phyloP scores from a whole-genome alignment of 2,113 vertebrate genomes.

The Camarhynchus parvulus region DNA sequence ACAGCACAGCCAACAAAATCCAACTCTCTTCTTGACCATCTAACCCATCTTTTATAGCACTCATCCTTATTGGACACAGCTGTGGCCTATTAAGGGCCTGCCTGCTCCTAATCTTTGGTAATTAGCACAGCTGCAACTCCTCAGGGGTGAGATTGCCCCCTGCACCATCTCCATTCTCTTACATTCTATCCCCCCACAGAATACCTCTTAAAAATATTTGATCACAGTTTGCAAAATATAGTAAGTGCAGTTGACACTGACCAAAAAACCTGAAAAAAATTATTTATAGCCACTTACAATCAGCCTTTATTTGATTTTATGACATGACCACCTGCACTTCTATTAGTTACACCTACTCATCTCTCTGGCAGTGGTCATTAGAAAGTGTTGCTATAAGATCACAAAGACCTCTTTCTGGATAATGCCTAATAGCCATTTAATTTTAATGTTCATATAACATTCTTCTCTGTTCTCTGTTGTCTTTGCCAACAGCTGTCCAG shows the following conservation, averaged over 20 bases:
- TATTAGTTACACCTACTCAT: neutral
- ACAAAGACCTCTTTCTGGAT: neutral
- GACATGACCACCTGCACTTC: neutral
- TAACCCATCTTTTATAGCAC: too few relatives aligned
- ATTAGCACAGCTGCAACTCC: neutral
- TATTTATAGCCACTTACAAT: neutral
- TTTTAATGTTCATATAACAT: neutral
- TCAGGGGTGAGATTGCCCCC: neutral
- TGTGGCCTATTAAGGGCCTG: too few relatives aligned
- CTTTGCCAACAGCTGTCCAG: neutral
- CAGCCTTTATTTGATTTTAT: neutral
- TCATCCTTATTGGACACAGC: too few relatives aligned
- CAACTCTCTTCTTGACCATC: too few relatives aligned
- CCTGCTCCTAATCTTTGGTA: too few relatives aligned
- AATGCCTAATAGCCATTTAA: neutral
- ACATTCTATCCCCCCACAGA: neutral
- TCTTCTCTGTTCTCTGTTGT: neutral
- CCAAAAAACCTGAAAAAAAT: neutral
- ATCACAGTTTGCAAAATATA: neutral
- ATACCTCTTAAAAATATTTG: neutral
- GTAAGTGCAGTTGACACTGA: neutral
- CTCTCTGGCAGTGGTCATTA: neutral
- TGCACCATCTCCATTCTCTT: neutral
- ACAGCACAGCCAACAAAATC: too few relatives aligned
- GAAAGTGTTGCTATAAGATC: neutral